phyloP scores from a whole-genome alignment of 64 coral and sea anemone species.

The Stylophora pistillata region DNA sequence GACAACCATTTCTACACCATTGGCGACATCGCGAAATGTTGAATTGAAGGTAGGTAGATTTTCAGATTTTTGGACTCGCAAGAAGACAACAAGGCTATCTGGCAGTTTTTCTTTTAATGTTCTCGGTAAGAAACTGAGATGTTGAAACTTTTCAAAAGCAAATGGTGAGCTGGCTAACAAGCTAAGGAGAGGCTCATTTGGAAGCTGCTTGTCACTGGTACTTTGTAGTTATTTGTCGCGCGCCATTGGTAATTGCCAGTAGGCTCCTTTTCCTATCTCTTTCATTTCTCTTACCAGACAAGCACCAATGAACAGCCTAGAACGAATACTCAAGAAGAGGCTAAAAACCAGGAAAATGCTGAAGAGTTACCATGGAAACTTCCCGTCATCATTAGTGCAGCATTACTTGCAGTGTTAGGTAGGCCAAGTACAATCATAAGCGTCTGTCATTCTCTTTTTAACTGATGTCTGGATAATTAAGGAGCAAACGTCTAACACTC shows the following conservation, averaged over 20 bases:
- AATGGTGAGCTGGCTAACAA: too few relatives aligned
- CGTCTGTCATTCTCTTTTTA: not conserved
- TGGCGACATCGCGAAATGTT: too few relatives aligned
- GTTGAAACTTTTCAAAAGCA: too few relatives aligned
- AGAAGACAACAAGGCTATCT: too few relatives aligned
- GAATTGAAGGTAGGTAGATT: too few relatives aligned
- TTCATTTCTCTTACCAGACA: not conserved
- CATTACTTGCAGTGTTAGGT: not conserved
- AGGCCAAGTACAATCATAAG: not conserved
- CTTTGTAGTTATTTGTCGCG: too few relatives aligned
- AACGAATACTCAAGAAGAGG: not conserved
- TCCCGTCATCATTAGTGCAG: not conserved
- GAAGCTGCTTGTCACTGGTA: too few relatives aligned
- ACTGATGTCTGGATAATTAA: not conserved
- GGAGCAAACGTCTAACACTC: not conserved
- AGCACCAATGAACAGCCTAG: not conserved
- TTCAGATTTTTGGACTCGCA: too few relatives aligned
- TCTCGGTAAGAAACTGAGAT: too few relatives aligned
- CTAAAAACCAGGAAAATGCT: not conserved
- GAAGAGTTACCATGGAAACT: conserved; percentile 9
- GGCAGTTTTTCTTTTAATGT: too few relatives aligned
- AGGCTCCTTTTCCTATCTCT: not conserved
- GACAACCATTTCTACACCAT: too few relatives aligned
- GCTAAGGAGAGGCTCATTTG: too few relatives aligned
- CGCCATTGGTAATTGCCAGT: not conserved